Percentiles rank a stretch among this genome's conserved stretches.
These are phyloP conservation scores for Listronotus oregonensis DNA, from an alignment of 1,140 invertebrate genomes.

Conservation along the genomic window DNA sequence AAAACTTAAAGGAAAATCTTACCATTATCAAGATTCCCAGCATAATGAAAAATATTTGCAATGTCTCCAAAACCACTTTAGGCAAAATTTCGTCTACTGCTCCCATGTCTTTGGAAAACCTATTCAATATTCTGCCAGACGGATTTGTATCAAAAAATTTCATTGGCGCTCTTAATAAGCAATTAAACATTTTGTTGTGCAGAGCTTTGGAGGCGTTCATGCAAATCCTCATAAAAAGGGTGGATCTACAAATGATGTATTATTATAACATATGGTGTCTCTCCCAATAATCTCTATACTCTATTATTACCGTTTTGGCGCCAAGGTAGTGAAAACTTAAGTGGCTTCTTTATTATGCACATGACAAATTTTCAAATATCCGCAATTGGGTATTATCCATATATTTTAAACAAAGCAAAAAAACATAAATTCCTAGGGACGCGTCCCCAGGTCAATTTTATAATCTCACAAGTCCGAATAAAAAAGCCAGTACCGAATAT, in stretches of 20 bases:
- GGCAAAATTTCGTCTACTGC: conserved; percentile 88
- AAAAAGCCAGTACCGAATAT: no score
- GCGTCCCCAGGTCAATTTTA: no score
- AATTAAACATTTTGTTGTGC: conserved; percentile 84
- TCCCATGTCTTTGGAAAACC: conserved; percentile 78
- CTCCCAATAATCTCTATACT: no score
- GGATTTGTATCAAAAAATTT: conserved; percentile 69
- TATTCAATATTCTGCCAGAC: conserved; percentile 69
- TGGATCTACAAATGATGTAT: conserved; percentile 55
- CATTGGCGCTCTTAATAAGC: conserved; percentile 71
- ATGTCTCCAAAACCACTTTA: conserved; percentile 74
- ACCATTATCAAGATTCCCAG: conserved; percentile 64
- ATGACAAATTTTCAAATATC: no score
- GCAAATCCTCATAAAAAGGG: conserved; percentile 78
- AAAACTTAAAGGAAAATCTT: neutral
- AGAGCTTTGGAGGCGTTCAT: conserved; percentile 80
- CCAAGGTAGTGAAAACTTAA: no score
- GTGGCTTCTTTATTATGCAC: no score
- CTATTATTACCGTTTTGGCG: no score
- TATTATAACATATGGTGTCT: no score
- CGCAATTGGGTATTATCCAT: no score
- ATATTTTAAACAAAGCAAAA: no score
- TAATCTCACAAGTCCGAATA: no score
- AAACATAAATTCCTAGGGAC: no score
- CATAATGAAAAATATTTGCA: conserved; percentile 67